phyloP scores from a whole-genome alignment of 2,888 invertebrate species.

The Oxytorus armatus region DNA sequence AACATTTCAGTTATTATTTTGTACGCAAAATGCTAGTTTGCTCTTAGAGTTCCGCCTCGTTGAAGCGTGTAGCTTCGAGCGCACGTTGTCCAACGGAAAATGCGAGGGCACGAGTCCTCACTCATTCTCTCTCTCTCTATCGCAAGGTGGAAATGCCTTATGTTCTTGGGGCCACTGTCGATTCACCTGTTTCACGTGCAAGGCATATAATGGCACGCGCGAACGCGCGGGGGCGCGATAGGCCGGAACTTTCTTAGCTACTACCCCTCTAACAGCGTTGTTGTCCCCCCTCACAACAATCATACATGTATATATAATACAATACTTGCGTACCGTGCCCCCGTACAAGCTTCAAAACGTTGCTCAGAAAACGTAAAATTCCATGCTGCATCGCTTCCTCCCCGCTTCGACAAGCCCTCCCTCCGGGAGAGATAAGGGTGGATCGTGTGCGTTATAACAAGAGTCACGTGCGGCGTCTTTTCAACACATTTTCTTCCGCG shows the following conservation, averaged over 20 bases:
- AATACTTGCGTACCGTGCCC: background rate
- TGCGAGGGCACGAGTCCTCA: slow-evolving; percentile 61
- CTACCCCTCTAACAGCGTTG: too few species aligned
- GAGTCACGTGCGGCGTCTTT: too few species aligned
- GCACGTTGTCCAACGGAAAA: slow-evolving; percentile 73
- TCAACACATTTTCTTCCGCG: too few species aligned
- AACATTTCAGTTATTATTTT: slow-evolving; percentile 3
- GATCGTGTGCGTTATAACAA: too few species aligned
- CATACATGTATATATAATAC: slow-evolving; percentile 21
- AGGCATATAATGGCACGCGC: slow-evolving; percentile 60
- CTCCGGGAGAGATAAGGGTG: too few species aligned
- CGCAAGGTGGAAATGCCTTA: slow-evolving; percentile 75
- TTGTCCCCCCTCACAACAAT: slow-evolving; percentile 35
- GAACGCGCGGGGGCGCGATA: slow-evolving; percentile 65
- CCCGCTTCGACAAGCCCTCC: too few species aligned
- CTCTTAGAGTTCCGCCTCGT: slow-evolving; percentile 72
- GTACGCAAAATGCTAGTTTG: slow-evolving; percentile 14
- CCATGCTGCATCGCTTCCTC: too few species aligned
- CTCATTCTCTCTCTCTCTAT: slow-evolving; percentile 15
- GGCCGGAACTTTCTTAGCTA: slow-evolving; percentile 47
- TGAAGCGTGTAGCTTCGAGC: slow-evolving; percentile 67
- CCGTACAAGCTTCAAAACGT: too few species aligned
- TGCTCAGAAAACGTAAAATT: too few species aligned
- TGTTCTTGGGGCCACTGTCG: slow-evolving; percentile 63
- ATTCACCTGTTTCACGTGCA: slow-evolving; percentile 71